Conservation (phyloP, 1,140 invertebrate species). For the Ceratina australensis region DNA sequence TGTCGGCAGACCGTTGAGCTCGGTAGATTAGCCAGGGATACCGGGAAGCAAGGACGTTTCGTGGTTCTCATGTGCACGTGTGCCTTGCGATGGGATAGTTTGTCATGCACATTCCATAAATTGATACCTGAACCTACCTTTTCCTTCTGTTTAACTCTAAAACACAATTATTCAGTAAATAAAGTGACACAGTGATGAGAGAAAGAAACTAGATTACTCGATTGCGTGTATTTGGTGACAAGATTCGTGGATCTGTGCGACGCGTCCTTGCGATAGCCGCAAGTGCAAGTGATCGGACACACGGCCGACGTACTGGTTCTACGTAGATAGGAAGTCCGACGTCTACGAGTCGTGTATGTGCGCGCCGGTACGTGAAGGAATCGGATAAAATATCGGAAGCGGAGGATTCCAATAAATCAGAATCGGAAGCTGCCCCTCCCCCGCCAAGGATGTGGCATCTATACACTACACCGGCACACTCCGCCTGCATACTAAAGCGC, state of each 20-base stretch:
- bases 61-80: constrained; percentile 30
- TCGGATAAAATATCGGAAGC: constrained; percentile 73
- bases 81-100: constrained; percentile 5
- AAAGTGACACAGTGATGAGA: too few species aligned
- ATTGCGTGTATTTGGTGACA: too few species aligned
- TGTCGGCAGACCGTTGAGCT: constrained; percentile 32
- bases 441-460: constrained; percentile 64
- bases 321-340: constrained; percentile 41
- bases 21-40: constrained; percentile 54
- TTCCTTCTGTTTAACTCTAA: too few species aligned
- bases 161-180: too few species aligned
- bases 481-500: constrained; percentile 76
- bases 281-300: constrained; percentile 29
- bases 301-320: constrained; percentile 35
- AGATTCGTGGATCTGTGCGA: constrained; percentile 2
- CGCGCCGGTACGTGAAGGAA: constrained; percentile 59
- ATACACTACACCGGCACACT: constrained; percentile 71
- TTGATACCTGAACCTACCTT: too few species aligned
- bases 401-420: constrained; percentile 76
- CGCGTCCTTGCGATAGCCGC: constrained; percentile 31
- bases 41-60: constrained; percentile 45
- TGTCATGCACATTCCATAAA: background rate
- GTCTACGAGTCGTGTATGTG: constrained; percentile 43
- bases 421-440: constrained; percentile 75
- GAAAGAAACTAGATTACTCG: too few species aligned